phyloP scores from a whole-genome alignment of 2,888 invertebrate genomes.

The Drosophila nr. perissopoda region DNA sequence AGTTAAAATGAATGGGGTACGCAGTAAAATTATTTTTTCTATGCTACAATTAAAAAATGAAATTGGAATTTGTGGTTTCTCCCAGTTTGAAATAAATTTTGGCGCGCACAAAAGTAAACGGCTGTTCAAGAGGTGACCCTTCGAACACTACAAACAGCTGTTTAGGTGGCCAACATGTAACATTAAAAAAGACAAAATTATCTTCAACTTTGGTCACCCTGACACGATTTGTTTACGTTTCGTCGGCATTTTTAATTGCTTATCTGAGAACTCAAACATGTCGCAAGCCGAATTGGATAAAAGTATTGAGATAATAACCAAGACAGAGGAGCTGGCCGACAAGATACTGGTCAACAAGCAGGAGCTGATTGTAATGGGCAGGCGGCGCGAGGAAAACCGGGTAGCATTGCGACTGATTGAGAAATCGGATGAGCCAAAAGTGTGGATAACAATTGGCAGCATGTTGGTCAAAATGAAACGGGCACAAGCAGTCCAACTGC shows the following conservation, averaged over 20 bases:
- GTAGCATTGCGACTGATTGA: conserved; percentile 82
- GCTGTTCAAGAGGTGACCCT: conserved; percentile 4
- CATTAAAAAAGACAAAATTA: background rate
- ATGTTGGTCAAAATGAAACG: conserved; percentile 82
- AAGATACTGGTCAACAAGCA: conserved; percentile 83
- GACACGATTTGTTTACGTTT: conserved; percentile 34
- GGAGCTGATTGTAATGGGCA: conserved; percentile 82
- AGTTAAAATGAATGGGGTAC: conserved; percentile 1
- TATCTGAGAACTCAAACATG: conserved; percentile 38
- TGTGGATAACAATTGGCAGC: conserved; percentile 84
- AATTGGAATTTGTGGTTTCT: background rate
- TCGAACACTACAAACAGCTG: conserved; percentile 21
- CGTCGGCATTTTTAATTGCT: conserved; percentile 3
- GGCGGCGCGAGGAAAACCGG: conserved; percentile 81
- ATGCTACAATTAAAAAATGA: background rate
- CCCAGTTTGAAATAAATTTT: background rate
- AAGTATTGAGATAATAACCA: conserved; percentile 80
- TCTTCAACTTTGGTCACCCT: conserved; percentile 28
- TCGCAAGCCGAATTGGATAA: conserved; percentile 60
- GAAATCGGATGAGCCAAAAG: conserved; percentile 79
- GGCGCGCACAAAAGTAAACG: background rate
- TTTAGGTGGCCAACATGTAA: conserved; percentile 8
- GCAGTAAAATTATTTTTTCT: background rate
- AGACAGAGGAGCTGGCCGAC: conserved; percentile 83
- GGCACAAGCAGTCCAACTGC: conserved; percentile 77